These are phyloP conservation scores for Anguilla obscura DNA, from an alignment of 2,797 vertebrate genomes.

Conservation along the genomic window DNA sequence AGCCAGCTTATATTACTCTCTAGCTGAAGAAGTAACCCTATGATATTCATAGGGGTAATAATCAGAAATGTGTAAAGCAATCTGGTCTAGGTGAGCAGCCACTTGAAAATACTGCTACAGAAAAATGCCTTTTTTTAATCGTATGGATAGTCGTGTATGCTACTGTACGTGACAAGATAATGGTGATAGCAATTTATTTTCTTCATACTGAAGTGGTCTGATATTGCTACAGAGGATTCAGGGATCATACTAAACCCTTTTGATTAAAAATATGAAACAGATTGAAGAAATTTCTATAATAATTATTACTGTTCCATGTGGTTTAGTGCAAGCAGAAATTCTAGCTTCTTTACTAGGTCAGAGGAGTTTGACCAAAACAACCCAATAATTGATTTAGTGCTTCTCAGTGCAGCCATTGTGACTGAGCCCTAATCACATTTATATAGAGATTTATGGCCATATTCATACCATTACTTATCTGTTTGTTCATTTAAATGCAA, in stretches of 20 bases:
- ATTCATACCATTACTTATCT: slow-evolving; percentile 60
- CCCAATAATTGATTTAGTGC: slow-evolving; percentile 65
- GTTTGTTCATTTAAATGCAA: slow-evolving; percentile 31
- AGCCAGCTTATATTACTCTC: slow-evolving; percentile 27
- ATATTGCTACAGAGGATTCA: slow-evolving; percentile 1
- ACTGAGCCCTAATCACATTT: slow-evolving; percentile 21
- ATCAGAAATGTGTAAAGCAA: slow-evolving; percentile 53
- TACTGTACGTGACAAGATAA: slow-evolving; percentile 20
- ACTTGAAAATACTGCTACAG: slow-evolving; percentile 16
- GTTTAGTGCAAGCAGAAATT: slow-evolving; percentile 31
- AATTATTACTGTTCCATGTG: slow-evolving; percentile 54
- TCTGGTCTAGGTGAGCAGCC: slow-evolving; percentile 39
- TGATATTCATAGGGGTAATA: slow-evolving; percentile 52
- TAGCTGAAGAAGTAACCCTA: slow-evolving; percentile 40
- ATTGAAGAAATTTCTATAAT: slow-evolving; percentile 55
- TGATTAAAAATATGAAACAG: slow-evolving; percentile 4
- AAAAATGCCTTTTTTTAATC: slow-evolving; percentile 34
- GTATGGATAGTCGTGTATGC: neutral
- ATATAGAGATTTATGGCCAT: slow-evolving; percentile 56
- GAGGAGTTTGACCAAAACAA: slow-evolving; percentile 47
- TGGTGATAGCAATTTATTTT: slow-evolving; percentile 31
- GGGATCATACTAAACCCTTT: slow-evolving; percentile 24
- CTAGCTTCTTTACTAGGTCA: slow-evolving; percentile 46
- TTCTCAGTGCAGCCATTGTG: slow-evolving; percentile 1
- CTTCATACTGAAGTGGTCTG: slow-evolving; percentile 13